Evolutionary conservation across 2,797 vertebrate species (phyloP).

Genomic region (Ptychobarbus kaznakovi): DNA sequence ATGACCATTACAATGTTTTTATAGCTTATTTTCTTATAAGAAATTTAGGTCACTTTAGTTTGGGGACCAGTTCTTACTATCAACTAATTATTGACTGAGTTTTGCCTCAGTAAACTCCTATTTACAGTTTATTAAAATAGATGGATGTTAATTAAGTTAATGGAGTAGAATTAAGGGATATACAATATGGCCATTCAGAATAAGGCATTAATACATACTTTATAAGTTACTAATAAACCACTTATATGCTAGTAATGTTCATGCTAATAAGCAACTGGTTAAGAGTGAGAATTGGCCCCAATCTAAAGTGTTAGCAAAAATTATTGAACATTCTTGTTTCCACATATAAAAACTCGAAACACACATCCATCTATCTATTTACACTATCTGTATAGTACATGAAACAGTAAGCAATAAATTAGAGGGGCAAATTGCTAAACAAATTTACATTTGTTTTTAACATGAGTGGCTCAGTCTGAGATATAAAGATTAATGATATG

Average conservation of each 20-base stretch:
- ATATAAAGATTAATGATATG: conserved; percentile 11
- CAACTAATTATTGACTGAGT: no score
- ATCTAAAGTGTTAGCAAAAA: background rate
- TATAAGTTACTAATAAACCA: background rate
- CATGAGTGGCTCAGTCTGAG: background rate
- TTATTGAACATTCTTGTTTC: background rate
- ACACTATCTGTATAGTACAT: background rate
- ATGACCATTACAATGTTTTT: background rate
- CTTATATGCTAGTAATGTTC: background rate
- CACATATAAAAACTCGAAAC: background rate
- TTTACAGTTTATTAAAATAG: no score
- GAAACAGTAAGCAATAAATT: background rate
- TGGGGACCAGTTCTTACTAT: background rate
- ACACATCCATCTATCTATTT: background rate
- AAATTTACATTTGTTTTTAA: background rate
- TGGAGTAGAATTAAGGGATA: no score
- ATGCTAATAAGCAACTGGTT: background rate
- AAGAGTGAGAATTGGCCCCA: background rate
- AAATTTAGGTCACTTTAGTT: background rate
- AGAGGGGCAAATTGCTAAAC: background rate
- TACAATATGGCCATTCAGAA: no score
- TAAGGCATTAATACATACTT: background rate
- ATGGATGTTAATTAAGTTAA: no score
- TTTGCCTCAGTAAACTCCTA: no score
- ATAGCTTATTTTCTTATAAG: background rate